Evolutionary conservation across 2,888 invertebrate species (phyloP), one percentile per base, ranked within the genome.

Genomic region (Nycteola revayana): DNA sequence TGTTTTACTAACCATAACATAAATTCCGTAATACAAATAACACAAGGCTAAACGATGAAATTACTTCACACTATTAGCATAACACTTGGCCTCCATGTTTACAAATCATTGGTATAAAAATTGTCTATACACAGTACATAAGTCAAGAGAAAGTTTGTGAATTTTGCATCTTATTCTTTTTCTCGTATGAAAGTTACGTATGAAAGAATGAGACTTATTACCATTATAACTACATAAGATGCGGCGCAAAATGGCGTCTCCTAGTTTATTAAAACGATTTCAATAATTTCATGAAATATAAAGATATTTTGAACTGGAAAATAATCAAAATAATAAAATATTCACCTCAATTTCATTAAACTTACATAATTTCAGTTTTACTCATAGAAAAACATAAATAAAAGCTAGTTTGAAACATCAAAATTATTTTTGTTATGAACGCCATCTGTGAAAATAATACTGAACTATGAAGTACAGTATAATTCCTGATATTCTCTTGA

Each of bases 11-110:
- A 77, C 72, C 76, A 66, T 55, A 60, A 59, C 36, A 36, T 53
- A 60, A 53, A 58, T 49, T 55, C 34, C 44, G 49, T 44, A 48
- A 52, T 44, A 49, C 55, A 49, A 45, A 34, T 53, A 53, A 47
- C 36, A 52, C 40, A 50, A 60, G 48, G 44, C 46, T 54, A 56
- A 57, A 54, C 47, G 47, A 55, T 48, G 56, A 68, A 63, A 64
- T 66, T 67, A 68, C 56, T 73, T 68, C 56, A 75, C 68, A 65
- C 60, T 64, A 67, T n/a, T n/a, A 5, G 59, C 67, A 70, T 61
- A 74, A 74, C 75, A 79, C 79, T 78, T 73, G 69, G 79, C 86
- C 83, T 78, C 88, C 88, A 88, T 88, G 87, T 88, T 88, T 88
- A 88, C 88, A 88, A 87, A 84, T 87, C 74, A 74, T 79, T 82